Evolutionary conservation across 2,797 vertebrate species (phyloP).

Genomic region (Enteromius anoplus): DNA sequence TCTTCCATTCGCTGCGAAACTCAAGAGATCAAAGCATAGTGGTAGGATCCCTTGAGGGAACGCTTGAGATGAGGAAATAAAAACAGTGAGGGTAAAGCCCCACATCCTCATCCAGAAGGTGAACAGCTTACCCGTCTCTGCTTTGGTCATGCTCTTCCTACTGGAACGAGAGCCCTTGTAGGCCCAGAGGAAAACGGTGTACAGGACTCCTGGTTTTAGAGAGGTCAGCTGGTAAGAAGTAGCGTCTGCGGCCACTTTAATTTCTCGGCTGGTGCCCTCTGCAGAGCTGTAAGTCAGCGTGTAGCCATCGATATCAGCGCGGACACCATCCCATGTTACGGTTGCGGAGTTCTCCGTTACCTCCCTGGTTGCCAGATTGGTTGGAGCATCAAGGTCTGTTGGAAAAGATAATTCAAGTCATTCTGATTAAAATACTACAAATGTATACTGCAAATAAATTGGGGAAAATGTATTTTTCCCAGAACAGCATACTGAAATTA

Average conservation of each 20-base stretch:
- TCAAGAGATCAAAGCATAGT: constrained; percentile 35
- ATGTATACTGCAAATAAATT: background rate
- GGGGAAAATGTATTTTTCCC: background rate
- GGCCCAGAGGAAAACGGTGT: constrained; percentile 80
- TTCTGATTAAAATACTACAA: background rate
- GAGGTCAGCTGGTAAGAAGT: constrained; percentile 71
- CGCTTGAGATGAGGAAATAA: constrained; percentile 31
- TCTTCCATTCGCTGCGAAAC: constrained; percentile 1
- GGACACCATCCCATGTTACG: constrained; percentile 80
- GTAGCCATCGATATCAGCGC: constrained; percentile 79
- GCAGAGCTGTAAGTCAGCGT: constrained; percentile 76
- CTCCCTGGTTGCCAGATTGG: constrained; percentile 72
- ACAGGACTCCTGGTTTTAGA: constrained; percentile 78
- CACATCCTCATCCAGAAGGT: constrained; percentile 36
- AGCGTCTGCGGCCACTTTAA: constrained; percentile 71
- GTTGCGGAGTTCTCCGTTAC: constrained; percentile 77
- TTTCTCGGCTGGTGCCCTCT: constrained; percentile 72
- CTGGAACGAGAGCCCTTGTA: constrained; percentile 77
- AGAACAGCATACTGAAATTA: background rate
- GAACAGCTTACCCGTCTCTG: constrained; percentile 78
- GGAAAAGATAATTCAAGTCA: constrained; percentile 1
- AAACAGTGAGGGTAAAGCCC: constrained; percentile 7
- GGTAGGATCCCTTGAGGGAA: constrained; percentile 11
- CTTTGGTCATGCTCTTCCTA: constrained; percentile 73
- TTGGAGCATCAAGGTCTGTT: constrained; percentile 78